Base-by-base conservation (phyloP, 2,888 invertebrate species). In the Drosophila hamatofila region DNA sequence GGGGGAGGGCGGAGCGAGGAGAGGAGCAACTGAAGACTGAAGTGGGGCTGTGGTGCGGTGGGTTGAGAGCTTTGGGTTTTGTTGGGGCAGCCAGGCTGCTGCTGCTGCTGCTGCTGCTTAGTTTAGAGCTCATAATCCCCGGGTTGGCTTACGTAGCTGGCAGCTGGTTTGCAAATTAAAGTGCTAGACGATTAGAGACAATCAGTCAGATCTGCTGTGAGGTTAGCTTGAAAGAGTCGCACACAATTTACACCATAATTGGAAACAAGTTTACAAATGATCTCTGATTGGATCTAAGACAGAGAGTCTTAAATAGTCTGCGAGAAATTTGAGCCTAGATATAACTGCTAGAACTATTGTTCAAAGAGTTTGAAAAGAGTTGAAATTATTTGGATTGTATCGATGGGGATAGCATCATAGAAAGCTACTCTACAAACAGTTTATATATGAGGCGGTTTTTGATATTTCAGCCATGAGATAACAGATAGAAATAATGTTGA, bases 111-210 rank as follows among this genome's bases (percentile, higher is more conserved):
- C 57, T 70, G 49, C 49, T 18, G 64, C 66, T 56, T 16, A 16
- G 56, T 21, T 30, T 44, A 51, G 71, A 78, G 69, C 86, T 66
- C 64, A 66, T 83, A 83, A 83, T 89, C 89, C 84, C 46, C 42
- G 61, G 67, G 49, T 62, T 63, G 89, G 89, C 87, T 83, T 83
- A 83, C 68, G 83, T 65, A 83, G 70, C 83, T 79, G 88, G 49
- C 85, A 85, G 83, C 60, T 79, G 81, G 83, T 61, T 77, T 70
- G 81, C 73, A 89, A 82, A 87, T 87, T 89, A 89, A 87, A 83
- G 84, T 81, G 88, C 88, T 78, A 62, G 69, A 57, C 71, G 71
- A 89, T 83, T 89, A 87, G 57, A 73, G 80, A 71, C 84, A 88
- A 86, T 88, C 87, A 86, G 83, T 83, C 72, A 68, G 83, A 59